Percentiles rank a stretch among this genome's conserved stretches.
Conservation (phyloP, 2,113 vertebrate species). For the Alligator mississippiensis region DNA sequence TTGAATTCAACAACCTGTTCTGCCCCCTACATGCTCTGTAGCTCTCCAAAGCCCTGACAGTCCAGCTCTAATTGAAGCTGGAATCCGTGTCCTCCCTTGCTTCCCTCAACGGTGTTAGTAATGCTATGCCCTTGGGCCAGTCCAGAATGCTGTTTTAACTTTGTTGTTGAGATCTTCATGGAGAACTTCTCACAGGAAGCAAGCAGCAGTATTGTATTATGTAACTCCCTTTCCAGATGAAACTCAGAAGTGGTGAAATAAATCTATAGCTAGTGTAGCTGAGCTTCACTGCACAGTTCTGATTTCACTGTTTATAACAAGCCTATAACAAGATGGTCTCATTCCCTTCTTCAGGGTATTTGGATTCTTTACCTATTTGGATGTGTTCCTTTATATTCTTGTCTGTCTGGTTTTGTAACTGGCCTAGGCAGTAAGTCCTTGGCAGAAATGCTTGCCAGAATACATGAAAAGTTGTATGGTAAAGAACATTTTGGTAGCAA, state of each 20-base stretch:
- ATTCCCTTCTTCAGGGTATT: background rate
- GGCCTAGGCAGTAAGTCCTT: background rate
- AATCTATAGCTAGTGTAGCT: background rate
- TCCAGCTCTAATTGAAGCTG: background rate
- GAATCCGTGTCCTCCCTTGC: background rate
- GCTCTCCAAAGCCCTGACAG: background rate
- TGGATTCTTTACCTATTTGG: background rate
- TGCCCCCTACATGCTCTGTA: no score
- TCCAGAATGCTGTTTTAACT: background rate
- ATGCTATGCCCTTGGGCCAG: background rate
- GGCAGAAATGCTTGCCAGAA: background rate
- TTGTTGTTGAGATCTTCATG: no score
- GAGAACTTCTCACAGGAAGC: no score
- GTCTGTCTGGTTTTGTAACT: background rate
- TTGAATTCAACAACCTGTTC: no score
- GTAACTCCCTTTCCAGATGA: background rate
- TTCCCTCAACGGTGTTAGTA: background rate
- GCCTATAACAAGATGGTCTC: background rate
- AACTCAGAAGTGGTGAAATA: background rate
- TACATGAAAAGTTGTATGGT: background rate
- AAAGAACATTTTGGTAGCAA: background rate
- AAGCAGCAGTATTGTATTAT: background rate
- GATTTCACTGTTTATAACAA: background rate
- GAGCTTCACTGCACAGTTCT: background rate
- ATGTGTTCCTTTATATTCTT: background rate